Conservation (phyloP, 2,888 invertebrate species). For the Gryllus longicercus region DNA sequence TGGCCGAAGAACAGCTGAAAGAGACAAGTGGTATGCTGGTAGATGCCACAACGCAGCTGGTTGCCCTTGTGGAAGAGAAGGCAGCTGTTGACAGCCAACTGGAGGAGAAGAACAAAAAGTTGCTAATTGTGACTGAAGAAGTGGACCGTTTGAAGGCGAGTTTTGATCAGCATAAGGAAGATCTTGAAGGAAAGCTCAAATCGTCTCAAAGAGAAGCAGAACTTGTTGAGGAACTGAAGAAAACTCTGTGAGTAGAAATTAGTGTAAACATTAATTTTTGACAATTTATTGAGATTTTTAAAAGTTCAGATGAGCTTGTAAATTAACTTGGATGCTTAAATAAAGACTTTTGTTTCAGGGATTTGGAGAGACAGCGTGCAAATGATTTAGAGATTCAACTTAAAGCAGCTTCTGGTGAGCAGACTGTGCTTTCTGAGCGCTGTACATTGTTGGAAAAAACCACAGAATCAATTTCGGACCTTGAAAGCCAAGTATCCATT, state of each 20-base stretch:
- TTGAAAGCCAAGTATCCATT: constrained; percentile 25
- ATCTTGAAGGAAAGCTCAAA: constrained; percentile 33
- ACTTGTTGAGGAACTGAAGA: constrained; percentile 47
- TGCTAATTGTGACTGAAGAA: constrained; percentile 30
- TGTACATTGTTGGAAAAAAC: constrained; percentile 22
- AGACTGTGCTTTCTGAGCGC: constrained; percentile 27
- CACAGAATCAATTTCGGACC: constrained; percentile 29
- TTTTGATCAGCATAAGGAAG: constrained; percentile 31
- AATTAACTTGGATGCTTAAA: no score
- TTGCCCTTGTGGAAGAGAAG: constrained; percentile 28
- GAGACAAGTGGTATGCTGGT: not conserved
- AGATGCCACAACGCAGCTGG: constrained; percentile 21
- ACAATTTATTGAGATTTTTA: no score
- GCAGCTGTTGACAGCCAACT: constrained; percentile 33
- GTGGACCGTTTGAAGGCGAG: constrained; percentile 32
- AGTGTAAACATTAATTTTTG: constrained; percentile 11
- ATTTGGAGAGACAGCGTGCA: constrained; percentile 29
- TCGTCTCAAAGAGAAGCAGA: constrained; percentile 38
- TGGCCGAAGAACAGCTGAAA: not conserved
- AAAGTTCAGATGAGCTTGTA: no score
- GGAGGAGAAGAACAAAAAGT: constrained; percentile 35
- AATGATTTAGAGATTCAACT: constrained; percentile 31
- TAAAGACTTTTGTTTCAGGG: constrained; percentile 22
- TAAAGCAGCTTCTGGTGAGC: constrained; percentile 27
- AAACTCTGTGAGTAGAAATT: constrained; percentile 49